phyloP scores from a whole-genome alignment of 2,113 vertebrate species.

The Morone saxatilis region DNA sequence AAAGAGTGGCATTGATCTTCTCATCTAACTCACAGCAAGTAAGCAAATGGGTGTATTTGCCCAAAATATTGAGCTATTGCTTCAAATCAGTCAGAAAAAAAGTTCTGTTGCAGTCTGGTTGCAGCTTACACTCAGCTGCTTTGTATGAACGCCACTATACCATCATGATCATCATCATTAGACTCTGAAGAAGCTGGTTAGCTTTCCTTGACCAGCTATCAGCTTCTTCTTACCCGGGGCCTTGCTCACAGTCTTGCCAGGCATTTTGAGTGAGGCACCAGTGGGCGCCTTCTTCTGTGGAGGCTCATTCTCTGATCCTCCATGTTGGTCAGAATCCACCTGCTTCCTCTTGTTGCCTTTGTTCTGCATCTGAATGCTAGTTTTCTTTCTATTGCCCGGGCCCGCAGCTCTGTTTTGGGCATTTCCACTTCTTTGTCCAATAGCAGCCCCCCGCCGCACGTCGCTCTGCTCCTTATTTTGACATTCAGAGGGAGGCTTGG shows the following conservation, averaged over 20 bases:
- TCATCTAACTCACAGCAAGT: neutral
- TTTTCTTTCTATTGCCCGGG: constrained; percentile 67
- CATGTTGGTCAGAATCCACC: constrained; percentile 82
- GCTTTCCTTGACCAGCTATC: constrained; percentile 90
- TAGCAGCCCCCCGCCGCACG: constrained; percentile 60
- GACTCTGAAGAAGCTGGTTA: constrained; percentile 91
- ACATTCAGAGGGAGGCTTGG: constrained; percentile 68
- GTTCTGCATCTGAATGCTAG: constrained; percentile 74
- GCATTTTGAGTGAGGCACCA: constrained; percentile 65
- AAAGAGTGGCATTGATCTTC: neutral
- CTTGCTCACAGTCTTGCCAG: constrained; percentile 78
- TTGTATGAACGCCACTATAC: neutral
- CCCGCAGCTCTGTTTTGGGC: constrained; percentile 76
- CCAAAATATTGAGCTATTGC: neutral
- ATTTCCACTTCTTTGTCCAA: constrained; percentile 84
- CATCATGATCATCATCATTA: constrained; percentile 69
- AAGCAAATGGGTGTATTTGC: neutral
- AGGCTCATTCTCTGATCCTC: constrained; percentile 83
- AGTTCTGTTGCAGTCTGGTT: too few species aligned
- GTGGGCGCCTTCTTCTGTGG: constrained; percentile 82
- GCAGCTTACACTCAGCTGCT: neutral
- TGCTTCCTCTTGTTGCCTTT: constrained; percentile 89
- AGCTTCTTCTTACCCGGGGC: constrained; percentile 83
- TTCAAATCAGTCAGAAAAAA: neutral
- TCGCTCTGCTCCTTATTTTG: constrained; percentile 49